These are phyloP conservation scores for Crax fasciolata DNA, from an alignment of 2,797 vertebrate species.

Conservation along the genomic window DNA sequence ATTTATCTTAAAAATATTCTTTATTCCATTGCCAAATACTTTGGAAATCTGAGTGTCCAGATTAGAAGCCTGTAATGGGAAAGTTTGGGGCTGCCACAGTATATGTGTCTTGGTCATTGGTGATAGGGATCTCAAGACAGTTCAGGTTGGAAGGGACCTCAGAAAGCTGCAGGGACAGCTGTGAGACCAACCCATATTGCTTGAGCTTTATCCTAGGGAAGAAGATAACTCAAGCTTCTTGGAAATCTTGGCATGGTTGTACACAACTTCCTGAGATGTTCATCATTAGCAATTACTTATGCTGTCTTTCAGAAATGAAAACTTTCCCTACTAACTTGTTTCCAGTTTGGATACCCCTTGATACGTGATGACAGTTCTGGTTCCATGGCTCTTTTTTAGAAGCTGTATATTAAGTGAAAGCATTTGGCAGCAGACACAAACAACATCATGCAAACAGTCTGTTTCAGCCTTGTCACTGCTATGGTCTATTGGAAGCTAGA, in stretches of 20 bases:
- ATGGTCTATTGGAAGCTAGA: constrained; percentile 34
- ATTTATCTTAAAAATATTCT: background rate
- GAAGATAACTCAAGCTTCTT: background rate
- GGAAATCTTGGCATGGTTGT: background rate
- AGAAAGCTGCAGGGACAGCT: background rate
- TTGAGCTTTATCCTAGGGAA: background rate
- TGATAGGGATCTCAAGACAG: background rate
- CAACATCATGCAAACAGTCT: constrained; percentile 29
- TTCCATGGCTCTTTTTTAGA: background rate
- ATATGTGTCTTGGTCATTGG: background rate
- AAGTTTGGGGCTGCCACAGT: background rate
- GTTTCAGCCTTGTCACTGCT: constrained; percentile 14
- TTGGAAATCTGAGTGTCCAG: background rate
- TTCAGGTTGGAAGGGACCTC: background rate
- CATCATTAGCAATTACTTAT: background rate
- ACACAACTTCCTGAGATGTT: background rate
- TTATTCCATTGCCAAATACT: constrained; percentile 5
- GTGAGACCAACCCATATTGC: background rate
- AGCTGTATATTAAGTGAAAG: constrained; percentile 33
- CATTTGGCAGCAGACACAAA: constrained; percentile 18
- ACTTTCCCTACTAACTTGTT: background rate
- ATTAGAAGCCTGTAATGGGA: background rate
- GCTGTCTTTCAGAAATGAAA: background rate
- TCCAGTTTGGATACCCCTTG: background rate
- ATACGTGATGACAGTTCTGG: background rate